A percentile compares a stretch with the other conserved stretches of the same genome.
Evolutionary conservation across 2,888 invertebrate genomes (phyloP).

Genomic region (Acanthosepion esculentum): DNA sequence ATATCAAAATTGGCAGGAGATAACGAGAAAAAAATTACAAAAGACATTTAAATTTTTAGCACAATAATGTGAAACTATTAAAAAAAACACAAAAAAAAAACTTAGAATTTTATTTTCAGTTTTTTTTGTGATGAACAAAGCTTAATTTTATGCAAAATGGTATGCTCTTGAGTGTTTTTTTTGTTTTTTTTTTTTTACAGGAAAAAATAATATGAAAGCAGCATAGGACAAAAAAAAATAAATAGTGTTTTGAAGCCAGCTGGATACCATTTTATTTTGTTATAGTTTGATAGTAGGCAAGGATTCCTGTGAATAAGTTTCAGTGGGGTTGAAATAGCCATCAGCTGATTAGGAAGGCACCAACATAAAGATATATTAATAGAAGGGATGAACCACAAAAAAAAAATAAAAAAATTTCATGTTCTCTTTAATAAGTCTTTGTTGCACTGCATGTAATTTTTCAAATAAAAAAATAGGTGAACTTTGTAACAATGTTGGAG

Average conservation of each 20-base stretch:
- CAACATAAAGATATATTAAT: slow-evolving; percentile 2
- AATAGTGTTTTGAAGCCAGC: background rate
- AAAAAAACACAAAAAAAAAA: too few species aligned
- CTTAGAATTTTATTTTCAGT: too few species aligned
- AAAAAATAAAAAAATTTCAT: background rate
- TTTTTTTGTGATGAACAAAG: too few species aligned
- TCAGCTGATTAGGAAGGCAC: slow-evolving; percentile 22
- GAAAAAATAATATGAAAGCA: background rate
- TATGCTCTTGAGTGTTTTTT: background rate
- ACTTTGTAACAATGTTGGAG: background rate
- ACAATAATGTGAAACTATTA: too few species aligned
- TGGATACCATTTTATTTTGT: background rate
- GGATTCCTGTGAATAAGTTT: slow-evolving; percentile 12
- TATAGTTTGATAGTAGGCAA: background rate
- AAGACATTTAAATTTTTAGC: too few species aligned
- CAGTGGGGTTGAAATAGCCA: background rate
- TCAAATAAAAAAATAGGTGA: background rate
- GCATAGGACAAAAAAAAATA: background rate
- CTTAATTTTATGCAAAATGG: too few species aligned
- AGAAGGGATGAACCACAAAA: background rate
- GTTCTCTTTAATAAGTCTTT: background rate
- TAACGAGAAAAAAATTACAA: too few species aligned
- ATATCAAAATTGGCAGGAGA: background rate
- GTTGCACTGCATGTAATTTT: background rate
- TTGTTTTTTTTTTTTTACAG: background rate